These are phyloP conservation scores for Verasper variegatus DNA, from an alignment of 2,113 vertebrate genomes.

Conservation along the genomic window DNA sequence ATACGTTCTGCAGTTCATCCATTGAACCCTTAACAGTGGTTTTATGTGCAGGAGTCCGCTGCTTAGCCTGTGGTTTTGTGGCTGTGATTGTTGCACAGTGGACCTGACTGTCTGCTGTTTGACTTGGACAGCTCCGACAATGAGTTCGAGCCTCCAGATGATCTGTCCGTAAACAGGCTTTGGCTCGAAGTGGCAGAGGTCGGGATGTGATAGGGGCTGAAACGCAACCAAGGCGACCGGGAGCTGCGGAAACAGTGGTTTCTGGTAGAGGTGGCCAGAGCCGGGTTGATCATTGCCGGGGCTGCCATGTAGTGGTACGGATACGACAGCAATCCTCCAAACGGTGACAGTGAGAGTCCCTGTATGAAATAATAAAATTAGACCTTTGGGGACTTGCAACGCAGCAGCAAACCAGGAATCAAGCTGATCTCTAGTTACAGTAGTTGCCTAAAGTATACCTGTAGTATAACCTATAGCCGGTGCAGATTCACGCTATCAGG, in stretches of 20 bases:
- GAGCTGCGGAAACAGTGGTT: constrained; percentile 85
- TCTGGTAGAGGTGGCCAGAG: constrained; percentile 84
- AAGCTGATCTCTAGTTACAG: too few relatives aligned
- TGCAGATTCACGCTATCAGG: too few relatives aligned
- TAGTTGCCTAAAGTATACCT: too few relatives aligned
- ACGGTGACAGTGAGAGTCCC: constrained; percentile 91
- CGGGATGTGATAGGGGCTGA: constrained; percentile 92
- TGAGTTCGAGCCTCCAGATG: constrained; percentile 68
- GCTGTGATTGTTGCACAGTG: constrained; percentile 79
- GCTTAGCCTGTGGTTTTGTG: constrained; percentile 74
- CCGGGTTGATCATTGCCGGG: constrained; percentile 80
- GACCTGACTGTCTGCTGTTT: constrained; percentile 83
- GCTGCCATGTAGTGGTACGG: constrained; percentile 92
- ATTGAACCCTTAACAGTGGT: constrained; percentile 81
- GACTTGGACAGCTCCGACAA: constrained; percentile 82
- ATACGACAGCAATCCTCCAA: constrained; percentile 93
- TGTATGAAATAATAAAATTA: constrained; percentile 63
- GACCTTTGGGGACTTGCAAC: too few relatives aligned
- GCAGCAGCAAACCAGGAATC: too few relatives aligned
- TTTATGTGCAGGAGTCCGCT: constrained; percentile 80
- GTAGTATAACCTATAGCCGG: too few relatives aligned
- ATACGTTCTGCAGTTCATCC: constrained; percentile 88
- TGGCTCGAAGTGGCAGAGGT: constrained; percentile 83
- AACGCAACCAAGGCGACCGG: constrained; percentile 86
- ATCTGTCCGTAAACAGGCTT: constrained; percentile 81